Conservation (phyloP, 2,113 vertebrate species). For the Nothoprocta perdicaria region DNA sequence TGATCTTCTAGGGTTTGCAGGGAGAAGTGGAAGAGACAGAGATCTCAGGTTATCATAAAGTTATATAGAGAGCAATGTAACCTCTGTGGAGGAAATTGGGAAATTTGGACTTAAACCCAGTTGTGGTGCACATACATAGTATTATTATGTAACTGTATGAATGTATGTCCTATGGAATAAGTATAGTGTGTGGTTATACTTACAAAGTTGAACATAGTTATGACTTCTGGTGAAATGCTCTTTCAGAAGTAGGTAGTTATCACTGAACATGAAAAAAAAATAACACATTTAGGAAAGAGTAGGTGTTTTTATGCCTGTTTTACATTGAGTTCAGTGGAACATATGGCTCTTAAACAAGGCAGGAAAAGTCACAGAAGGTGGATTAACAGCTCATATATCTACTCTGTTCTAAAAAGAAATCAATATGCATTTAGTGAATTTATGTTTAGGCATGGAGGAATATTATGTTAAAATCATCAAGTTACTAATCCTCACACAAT, state of each 20-base stretch:
- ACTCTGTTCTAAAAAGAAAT: conserved; percentile 24
- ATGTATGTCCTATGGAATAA: not conserved
- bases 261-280: not conserved
- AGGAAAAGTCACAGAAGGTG: not conserved
- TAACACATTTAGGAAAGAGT: fast-evolving
- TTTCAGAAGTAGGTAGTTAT: not conserved
- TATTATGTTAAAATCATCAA: conserved; percentile 28
- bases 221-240: not conserved
- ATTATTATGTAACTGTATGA: not conserved
- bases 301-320: not conserved
- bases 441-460: not conserved
- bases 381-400: not conserved
- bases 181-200: not conserved
- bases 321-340: not conserved
- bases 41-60: not conserved
- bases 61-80: fast-evolving
- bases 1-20: not conserved
- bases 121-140: not conserved
- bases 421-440: not conserved
- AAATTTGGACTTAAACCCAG: not conserved
- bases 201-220: not conserved
- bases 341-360: not conserved
- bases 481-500: not conserved
- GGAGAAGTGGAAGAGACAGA: not conserved
- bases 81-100: not conserved